Percentiles rank a stretch among this genome's conserved stretches.
These are phyloP conservation scores for Epizoanthus rinbou DNA, from an alignment of 92 coral and sea anemone genomes.

Conservation along the genomic window DNA sequence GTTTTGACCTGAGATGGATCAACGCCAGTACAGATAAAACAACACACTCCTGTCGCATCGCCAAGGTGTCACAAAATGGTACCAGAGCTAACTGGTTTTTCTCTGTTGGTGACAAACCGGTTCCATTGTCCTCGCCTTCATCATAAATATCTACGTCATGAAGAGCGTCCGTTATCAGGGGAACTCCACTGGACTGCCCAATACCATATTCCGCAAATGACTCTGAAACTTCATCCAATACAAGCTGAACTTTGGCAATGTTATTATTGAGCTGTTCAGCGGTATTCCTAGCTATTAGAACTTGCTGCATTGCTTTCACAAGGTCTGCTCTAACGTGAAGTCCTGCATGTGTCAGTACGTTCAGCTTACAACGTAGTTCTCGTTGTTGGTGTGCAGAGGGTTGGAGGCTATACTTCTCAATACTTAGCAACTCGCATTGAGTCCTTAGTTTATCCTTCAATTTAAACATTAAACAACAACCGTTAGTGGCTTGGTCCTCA, in stretches of 20 bases:
- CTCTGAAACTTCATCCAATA: conserved; percentile 19
- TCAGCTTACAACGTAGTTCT: conserved; percentile 22
- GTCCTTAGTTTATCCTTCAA: background rate
- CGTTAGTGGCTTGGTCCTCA: background rate
- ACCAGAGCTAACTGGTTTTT: conserved; percentile 11
- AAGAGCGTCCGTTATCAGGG: background rate
- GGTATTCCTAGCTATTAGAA: background rate
- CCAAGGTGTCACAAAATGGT: conserved; percentile 30
- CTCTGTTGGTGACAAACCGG: conserved; percentile 27
- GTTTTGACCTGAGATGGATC: conserved; percentile 12
- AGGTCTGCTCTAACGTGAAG: conserved; percentile 16
- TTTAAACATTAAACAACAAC: background rate
- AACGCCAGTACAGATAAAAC: conserved; percentile 16
- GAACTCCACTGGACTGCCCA: background rate
- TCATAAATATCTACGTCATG: background rate
- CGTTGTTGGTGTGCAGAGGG: background rate
- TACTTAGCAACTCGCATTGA: conserved; percentile 15
- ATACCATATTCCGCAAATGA: background rate
- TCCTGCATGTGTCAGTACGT: conserved; percentile 4
- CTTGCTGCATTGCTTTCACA: conserved; percentile 12
- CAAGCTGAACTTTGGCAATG: background rate
- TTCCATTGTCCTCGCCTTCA: background rate
- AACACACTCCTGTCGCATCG: background rate
- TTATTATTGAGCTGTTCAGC: background rate
- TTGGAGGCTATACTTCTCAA: background rate